Percentiles rank a stretch among this genome's conserved stretches.
These are phyloP conservation scores for Tetranychus piercei DNA, from an alignment of 2,888 invertebrate species.

Conservation along the genomic window DNA sequence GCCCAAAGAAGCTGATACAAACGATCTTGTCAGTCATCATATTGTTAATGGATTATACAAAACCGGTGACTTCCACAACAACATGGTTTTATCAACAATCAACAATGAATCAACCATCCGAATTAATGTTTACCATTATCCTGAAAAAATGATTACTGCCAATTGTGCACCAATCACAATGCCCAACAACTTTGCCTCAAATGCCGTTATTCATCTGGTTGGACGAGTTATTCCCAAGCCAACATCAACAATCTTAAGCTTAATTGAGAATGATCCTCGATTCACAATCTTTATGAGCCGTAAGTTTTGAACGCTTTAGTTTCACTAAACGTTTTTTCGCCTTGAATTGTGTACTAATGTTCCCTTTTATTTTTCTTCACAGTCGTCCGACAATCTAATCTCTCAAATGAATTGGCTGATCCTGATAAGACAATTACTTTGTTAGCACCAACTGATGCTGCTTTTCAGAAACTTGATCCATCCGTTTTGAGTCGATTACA, in stretches of 20 bases:
- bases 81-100: conserved; percentile 30
- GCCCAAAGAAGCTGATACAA: not conserved
- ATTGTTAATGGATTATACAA: conserved; percentile 41
- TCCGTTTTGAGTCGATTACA: conserved; percentile 39
- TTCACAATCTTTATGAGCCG: conserved; percentile 41
- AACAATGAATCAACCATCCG: conserved; percentile 35
- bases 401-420: conserved; percentile 41
- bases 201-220: conserved; percentile 48
- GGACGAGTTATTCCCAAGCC: conserved; percentile 44
- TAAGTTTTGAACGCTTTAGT: conserved; percentile 25
- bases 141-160: conserved; percentile 40
- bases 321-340: not conserved
- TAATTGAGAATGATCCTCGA: conserved; percentile 42
- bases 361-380: conserved; percentile 26
- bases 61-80: conserved; percentile 41
- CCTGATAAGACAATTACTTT: conserved; percentile 37
- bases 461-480: conserved; percentile 42
- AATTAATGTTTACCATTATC: conserved; percentile 41
- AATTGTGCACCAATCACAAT: conserved; percentile 48
- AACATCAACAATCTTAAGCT: conserved; percentile 40
- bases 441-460: conserved; percentile 46
- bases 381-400: conserved; percentile 43
- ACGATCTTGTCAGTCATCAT: conserved; percentile 38
- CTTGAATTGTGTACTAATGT: not conserved
- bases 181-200: conserved; percentile 44